Percentiles rank a stretch among this genome's conserved stretches.
Conservation (phyloP, 1,140 invertebrate genomes). For the Trichonephila inaurata region DNA sequence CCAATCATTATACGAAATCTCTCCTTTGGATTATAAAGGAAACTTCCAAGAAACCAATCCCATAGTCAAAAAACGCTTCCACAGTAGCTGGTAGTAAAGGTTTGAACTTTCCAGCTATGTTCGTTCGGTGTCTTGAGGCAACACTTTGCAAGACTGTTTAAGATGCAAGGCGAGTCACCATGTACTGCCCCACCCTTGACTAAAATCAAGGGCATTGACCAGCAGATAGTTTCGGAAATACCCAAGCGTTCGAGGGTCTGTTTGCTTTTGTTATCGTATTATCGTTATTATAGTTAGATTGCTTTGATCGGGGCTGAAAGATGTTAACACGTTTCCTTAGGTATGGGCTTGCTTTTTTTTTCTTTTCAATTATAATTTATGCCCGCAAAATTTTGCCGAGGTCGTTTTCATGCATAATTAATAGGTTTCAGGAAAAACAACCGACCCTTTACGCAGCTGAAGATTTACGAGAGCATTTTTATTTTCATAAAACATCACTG, state of each 20-base stretch:
- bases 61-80: background rate
- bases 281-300: constrained; percentile 51
- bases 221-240: constrained; percentile 59
- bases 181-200: constrained; percentile 38
- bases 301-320: constrained; percentile 18
- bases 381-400: constrained; percentile 18
- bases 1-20: background rate
- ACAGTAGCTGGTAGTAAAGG: constrained; percentile 27
- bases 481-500: background rate
- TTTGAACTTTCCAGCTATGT: background rate
- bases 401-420: constrained; percentile 29
- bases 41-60: constrained; percentile 2
- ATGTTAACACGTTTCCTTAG: constrained; percentile 10
- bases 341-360: constrained; percentile 5
- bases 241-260: constrained; percentile 45
- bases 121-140: constrained; percentile 23
- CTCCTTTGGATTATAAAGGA: background rate
- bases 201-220: constrained; percentile 55
- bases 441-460: background rate
- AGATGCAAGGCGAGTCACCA: constrained; percentile 34
- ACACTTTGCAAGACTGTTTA: constrained; percentile 39
- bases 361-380: constrained; percentile 20
- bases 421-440: constrained; percentile 1
- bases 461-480: background rate
- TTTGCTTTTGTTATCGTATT: constrained; percentile 50